Conservation (phyloP, 2,888 invertebrate genomes). For the Cerceris ruficornis region DNA sequence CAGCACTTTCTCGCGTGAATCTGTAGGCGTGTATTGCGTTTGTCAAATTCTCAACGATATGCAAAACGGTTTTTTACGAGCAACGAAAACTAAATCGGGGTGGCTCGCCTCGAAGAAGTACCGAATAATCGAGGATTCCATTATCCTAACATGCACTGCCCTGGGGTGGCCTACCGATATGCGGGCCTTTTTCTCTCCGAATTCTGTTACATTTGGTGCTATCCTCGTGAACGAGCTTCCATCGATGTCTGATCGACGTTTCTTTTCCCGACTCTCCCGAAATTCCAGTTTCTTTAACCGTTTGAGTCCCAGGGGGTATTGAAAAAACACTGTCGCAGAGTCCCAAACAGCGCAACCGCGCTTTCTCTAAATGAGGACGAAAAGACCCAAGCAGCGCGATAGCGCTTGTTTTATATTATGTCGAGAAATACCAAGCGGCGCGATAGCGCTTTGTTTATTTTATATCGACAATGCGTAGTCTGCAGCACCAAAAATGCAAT, state of each 20-base stretch:
- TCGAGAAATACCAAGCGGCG: no score
- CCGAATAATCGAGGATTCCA: constrained; percentile 53
- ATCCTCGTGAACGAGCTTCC: constrained; percentile 37
- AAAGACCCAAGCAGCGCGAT: no score
- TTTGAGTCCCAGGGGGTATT: no score
- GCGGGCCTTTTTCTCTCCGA: constrained; percentile 64
- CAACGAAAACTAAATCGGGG: constrained; percentile 49
- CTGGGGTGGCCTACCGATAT: constrained; percentile 70
- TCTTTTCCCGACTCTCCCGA: constrained; percentile 1
- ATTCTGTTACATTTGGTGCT: constrained; percentile 46
- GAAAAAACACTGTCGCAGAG: no score
- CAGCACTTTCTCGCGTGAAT: constrained; percentile 1
- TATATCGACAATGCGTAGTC: no score
- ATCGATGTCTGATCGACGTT: constrained; percentile 47
- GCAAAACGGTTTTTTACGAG: constrained; percentile 42
- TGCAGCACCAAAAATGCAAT: no score
- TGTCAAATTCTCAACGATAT: constrained; percentile 5
- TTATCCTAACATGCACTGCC: constrained; percentile 69
- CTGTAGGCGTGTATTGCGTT: not conserved
- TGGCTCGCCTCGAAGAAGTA: constrained; percentile 54
- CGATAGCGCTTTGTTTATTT: no score
- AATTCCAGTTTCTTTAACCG: not conserved
- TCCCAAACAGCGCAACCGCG: no score
- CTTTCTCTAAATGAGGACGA: no score
- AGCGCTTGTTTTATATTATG: no score